Base-by-base conservation (phyloP, 2,888 invertebrate species). In the Noctua pronuba region DNA sequence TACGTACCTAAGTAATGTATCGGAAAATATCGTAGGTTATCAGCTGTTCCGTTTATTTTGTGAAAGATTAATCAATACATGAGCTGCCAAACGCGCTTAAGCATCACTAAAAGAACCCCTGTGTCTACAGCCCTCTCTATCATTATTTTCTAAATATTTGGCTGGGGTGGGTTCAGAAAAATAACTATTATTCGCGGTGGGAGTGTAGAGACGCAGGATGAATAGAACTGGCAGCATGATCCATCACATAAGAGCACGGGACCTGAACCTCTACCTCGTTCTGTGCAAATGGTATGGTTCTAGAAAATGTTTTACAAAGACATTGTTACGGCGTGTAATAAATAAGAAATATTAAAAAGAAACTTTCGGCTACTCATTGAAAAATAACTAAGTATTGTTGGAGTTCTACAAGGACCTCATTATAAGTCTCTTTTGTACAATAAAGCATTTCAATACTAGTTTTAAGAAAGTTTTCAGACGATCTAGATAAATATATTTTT, bases 381-480 rank as follows among this genome's bases (percentile, higher is more conserved):
- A 55, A 70, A 70, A 31, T 31, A 52, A 49, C 18, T 18, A 52
- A 24, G 8, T 67, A 38, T 66, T 70, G 44, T 46, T 24, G 21
- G 38, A 70, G 21, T 76, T 80, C 4, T 41, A 28, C 21, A 46
- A 69, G 18, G 13, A 46, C 31, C 49, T 65, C 77, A 31, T 80
- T 76, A 72, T 1, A 11, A 5, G 10, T 60, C 52, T 69, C 24
- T 46, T 31, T 65, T 58, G 49, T 72, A 55, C 55, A 65, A 81
- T 52, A 46, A 73, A 71, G 35, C 11, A 69, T 77, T 77, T 65
- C 11, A 52, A 69, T 60, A 31, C 21, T 62, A 49, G 46, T 49
- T 77, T 52, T n/a, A 16, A 28, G 24, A 62, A 69, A 72, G n/a
- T 46, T 64, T 41, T 31, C 24, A 58, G 35, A 60, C 60, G 18